Evolutionary conservation across 2,888 invertebrate species (phyloP).

Genomic region (Heliothis peltigera): DNA sequence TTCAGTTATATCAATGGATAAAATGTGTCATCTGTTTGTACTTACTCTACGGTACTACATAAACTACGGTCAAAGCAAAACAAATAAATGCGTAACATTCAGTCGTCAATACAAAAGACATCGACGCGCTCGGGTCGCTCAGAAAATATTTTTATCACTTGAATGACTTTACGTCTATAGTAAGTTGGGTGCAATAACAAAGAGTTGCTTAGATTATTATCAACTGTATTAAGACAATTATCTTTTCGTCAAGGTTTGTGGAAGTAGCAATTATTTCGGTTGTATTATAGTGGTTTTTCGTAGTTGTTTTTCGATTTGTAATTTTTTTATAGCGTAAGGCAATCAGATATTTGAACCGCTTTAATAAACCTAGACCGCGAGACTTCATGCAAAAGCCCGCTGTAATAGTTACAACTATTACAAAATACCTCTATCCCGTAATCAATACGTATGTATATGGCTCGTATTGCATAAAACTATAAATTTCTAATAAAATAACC

Average conservation of each 20-base stretch:
- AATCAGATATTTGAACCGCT: neutral
- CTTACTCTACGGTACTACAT: too few relatives aligned
- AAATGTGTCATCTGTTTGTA: neutral
- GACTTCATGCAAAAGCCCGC: too few relatives aligned
- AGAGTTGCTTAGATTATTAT: neutral
- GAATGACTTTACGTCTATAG: neutral
- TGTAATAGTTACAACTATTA: too few relatives aligned
- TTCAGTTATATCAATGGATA: neutral
- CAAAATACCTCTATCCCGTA: neutral
- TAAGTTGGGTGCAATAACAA: neutral
- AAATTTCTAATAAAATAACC: neutral
- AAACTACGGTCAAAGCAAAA: too few relatives aligned
- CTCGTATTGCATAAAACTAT: neutral
- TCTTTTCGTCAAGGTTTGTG: constrained; percentile 1
- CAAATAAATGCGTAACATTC: too few relatives aligned
- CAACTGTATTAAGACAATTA: neutral
- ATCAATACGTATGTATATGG: too few relatives aligned
- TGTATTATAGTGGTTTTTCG: neutral
- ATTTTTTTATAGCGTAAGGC: neutral
- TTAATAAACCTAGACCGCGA: neutral
- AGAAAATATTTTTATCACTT: neutral
- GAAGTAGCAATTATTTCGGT: neutral
- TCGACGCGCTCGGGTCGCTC: constrained; percentile 24
- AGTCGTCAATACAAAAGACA: constrained; percentile 33
- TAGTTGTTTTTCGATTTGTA: neutral